Evolutionary conservation across 35 echinoderm and acorn worm species (phyloP).

Genomic region (Heliocidaris tuberculata): DNA sequence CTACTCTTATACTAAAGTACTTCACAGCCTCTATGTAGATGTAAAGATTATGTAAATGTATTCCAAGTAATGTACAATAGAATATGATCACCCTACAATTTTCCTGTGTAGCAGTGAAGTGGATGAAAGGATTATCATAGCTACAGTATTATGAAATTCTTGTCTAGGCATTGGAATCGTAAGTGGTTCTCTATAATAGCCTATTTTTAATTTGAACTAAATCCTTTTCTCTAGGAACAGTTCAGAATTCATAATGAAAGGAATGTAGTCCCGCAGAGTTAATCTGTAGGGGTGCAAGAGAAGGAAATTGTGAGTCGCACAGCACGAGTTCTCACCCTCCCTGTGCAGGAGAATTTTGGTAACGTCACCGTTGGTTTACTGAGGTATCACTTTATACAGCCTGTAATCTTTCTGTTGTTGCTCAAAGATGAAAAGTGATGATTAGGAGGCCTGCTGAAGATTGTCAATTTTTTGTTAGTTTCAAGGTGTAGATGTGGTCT

Average conservation of each 20-base stretch:
- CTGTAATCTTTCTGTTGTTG: background rate
- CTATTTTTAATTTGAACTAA: background rate
- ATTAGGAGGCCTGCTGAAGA: background rate
- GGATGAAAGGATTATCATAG: too few species aligned
- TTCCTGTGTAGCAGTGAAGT: too few species aligned
- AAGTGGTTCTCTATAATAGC: background rate
- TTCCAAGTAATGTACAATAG: too few species aligned
- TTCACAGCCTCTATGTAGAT: too few species aligned
- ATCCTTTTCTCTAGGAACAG: background rate
- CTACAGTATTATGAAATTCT: too few species aligned
- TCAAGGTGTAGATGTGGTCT: background rate
- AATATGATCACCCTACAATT: too few species aligned
- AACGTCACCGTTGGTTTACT: background rate
- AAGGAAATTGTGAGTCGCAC: background rate
- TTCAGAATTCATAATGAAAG: background rate
- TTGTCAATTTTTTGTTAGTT: background rate
- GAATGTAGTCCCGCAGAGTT: slow-evolving; percentile 8
- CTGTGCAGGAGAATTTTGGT: background rate
- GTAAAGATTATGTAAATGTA: too few species aligned
- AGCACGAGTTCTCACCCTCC: background rate
- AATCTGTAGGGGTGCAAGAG: background rate
- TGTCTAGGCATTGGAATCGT: too few species aligned
- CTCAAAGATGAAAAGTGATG: background rate
- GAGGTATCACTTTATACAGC: background rate
- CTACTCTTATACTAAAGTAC: too few species aligned